Percentiles rank a stretch among this genome's conserved stretches.
phyloP scores from a whole-genome alignment of 2,888 invertebrate species.

The Augochlorella aurata region DNA sequence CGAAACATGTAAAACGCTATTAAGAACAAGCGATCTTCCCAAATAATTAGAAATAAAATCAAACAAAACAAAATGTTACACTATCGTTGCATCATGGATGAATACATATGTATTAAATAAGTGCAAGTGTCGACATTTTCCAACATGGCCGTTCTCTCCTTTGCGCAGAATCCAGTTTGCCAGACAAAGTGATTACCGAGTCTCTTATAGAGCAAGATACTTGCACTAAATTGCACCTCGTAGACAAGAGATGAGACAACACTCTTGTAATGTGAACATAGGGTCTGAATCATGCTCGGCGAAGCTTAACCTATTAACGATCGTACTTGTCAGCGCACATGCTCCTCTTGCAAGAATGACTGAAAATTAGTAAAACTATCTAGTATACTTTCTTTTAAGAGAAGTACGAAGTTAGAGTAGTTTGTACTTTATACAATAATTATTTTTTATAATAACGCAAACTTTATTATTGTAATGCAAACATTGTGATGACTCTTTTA shows the following conservation, averaged over 20 bases:
- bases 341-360: not conserved
- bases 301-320: constrained; percentile 1
- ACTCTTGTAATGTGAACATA: not conserved
- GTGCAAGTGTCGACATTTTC: not conserved
- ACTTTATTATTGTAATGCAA: not conserved
- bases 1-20: too few species aligned
- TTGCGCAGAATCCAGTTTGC: not conserved
- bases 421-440: not conserved
- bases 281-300: not conserved
- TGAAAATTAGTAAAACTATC: not conserved
- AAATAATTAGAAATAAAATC: too few species aligned
- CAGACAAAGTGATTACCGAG: not conserved
- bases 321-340: not conserved
- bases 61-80: too few species aligned
- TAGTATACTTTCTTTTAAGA: not conserved
- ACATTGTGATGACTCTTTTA: not conserved
- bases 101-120: not conserved
- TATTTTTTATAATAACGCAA: not conserved
- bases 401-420: not conserved
- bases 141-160: not conserved
- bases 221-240: constrained; percentile 13
- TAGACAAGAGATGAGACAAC: constrained; percentile 5
- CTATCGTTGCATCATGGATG: too few species aligned
- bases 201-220: not conserved
- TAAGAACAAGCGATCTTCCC: too few species aligned